phyloP scores from a whole-genome alignment of 2,113 vertebrate genomes.

The Uria lomvia region DNA sequence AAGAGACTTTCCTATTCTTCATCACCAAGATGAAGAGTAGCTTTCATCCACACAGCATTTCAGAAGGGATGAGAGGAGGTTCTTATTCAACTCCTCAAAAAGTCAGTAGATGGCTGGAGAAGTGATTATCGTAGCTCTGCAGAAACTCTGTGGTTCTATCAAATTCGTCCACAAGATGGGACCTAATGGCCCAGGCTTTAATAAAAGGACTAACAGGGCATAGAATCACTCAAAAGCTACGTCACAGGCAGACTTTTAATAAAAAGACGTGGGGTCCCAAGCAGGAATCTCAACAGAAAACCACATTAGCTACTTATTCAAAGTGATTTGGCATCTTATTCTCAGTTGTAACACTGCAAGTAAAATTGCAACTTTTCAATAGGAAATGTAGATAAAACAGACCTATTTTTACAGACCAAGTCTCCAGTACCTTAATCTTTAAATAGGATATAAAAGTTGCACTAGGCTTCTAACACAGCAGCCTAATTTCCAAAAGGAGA shows the following conservation, averaged over 20 bases:
- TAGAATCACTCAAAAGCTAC: neutral
- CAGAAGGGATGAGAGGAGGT: neutral
- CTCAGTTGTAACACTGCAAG: neutral
- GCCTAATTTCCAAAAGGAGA: neutral
- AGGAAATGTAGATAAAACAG: neutral
- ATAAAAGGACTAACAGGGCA: neutral
- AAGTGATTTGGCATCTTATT: neutral
- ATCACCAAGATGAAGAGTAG: neutral
- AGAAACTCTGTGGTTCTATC: neutral
- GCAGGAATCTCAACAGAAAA: neutral
- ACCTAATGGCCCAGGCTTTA: neutral
- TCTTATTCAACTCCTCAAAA: neutral
- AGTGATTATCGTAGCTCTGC: neutral
- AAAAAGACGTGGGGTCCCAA: neutral
- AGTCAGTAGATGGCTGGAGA: neutral
- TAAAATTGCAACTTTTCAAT: neutral
- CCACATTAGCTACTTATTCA: neutral
- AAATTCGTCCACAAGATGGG: neutral
- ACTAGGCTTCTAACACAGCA: neutral
- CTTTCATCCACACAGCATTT: neutral
- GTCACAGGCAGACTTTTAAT: neutral
- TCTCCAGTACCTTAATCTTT: neutral
- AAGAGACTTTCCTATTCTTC: neutral
- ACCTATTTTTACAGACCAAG: neutral
- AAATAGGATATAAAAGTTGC: neutral